Conservation (phyloP, 2,888 invertebrate genomes). For the Zaprionus bogoriensis region DNA sequence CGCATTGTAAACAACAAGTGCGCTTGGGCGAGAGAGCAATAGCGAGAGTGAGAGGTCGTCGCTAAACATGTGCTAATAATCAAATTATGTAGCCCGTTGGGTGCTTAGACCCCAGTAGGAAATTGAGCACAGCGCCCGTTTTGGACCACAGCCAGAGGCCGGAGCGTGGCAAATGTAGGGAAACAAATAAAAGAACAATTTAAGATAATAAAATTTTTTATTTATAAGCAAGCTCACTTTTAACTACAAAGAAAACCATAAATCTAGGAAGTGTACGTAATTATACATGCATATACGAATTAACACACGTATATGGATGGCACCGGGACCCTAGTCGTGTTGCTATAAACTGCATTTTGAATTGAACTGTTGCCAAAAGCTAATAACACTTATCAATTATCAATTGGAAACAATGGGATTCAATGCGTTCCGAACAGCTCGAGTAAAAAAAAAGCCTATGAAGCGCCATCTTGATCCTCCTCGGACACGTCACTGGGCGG, state of each 20-base stretch:
- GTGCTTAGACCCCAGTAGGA: conserved; percentile 24
- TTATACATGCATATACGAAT: neutral
- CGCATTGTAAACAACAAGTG: neutral
- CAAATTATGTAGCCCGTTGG: conserved; percentile 40
- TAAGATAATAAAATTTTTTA: neutral
- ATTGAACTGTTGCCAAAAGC: neutral
- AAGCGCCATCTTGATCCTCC: conserved; percentile 17
- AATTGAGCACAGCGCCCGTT: conserved; percentile 4
- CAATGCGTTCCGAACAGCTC: neutral
- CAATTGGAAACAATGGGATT: neutral
- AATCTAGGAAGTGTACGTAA: neutral
- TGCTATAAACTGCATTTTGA: neutral
- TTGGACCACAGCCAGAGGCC: too few species aligned
- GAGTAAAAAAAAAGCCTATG: neutral
- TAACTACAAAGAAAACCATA: too few species aligned
- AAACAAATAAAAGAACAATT: too few species aligned
- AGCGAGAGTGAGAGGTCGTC: conserved; percentile 8
- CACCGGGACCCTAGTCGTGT: too few species aligned
- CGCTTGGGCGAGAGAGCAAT: conserved; percentile 2
- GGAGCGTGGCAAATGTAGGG: too few species aligned
- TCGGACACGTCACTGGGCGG: conserved; percentile 69
- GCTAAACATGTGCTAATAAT: conserved; percentile 57
- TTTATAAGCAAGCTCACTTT: too few species aligned
- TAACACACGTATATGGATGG: conserved; percentile 1
- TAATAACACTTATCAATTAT: neutral